Percentiles rank a stretch among this genome's conserved stretches.
Evolutionary conservation across 2,113 vertebrate species (phyloP).

Genomic region (Lota lota): DNA sequence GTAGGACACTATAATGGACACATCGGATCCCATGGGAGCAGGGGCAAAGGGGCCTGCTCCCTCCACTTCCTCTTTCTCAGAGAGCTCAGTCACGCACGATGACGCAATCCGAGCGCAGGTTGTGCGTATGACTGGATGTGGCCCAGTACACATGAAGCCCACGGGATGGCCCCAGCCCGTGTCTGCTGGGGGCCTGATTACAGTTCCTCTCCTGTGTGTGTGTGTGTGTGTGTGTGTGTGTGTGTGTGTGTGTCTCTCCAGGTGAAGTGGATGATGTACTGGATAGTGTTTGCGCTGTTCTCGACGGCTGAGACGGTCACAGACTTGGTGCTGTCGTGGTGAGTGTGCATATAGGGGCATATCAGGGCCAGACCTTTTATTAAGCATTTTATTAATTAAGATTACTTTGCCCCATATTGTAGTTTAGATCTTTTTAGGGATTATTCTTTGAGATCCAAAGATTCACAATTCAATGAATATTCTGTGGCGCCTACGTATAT

Average conservation of each 20-base stretch:
- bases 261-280: conserved; percentile 99
- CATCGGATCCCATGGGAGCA: too few species aligned
- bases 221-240: too few species aligned
- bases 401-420: too few species aligned
- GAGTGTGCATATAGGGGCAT: conserved; percentile 59
- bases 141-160: too few species aligned
- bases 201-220: conserved; percentile 10
- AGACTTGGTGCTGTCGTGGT: conserved; percentile 95
- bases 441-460: neutral
- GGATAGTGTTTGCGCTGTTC: conserved; percentile 99
- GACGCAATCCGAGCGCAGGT: too few species aligned
- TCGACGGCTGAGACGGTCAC: conserved; percentile 94
- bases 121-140: too few species aligned
- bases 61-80: too few species aligned
- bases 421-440: too few species aligned
- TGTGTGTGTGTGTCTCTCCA: conserved; percentile 67
- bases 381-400: neutral
- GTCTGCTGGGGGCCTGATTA: neutral
- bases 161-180: conserved; percentile 11
- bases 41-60: too few species aligned
- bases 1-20: too few species aligned
- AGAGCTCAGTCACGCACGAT: too few species aligned
- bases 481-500: too few species aligned
- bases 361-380: neutral
- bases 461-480: neutral